Conservation (phyloP, 92 coral and sea anemone genomes). For the Anthopleura xanthogrammica region DNA sequence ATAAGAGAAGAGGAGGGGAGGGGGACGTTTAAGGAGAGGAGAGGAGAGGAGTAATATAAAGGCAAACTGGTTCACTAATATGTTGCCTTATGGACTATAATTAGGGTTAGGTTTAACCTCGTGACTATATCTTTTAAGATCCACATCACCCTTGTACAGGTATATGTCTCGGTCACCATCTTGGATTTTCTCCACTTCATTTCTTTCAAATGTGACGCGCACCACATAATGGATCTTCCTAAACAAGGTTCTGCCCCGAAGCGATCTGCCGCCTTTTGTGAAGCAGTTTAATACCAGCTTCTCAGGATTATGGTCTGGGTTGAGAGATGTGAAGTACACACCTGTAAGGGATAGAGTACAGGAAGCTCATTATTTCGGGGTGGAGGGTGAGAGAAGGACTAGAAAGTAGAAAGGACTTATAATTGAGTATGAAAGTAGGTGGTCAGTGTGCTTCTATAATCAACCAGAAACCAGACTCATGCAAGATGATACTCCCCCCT, state of each 20-base stretch:
- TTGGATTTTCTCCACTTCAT: slow-evolving; percentile 15
- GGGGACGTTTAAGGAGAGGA: too few relatives aligned
- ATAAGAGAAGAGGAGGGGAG: too few relatives aligned
- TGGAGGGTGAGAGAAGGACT: too few relatives aligned
- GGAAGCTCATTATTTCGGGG: too few relatives aligned
- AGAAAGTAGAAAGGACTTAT: too few relatives aligned
- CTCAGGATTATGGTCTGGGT: background rate
- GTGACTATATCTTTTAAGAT: slow-evolving; percentile 17
- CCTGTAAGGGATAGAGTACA: background rate
- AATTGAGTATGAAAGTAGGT: too few relatives aligned
- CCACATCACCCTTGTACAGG: slow-evolving; percentile 14
- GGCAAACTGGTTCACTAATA: too few relatives aligned
- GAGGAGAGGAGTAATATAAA: too few relatives aligned
- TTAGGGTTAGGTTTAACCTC: background rate
- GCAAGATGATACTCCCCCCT: too few relatives aligned
- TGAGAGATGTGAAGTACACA: slow-evolving; percentile 21
- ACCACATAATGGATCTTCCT: slow-evolving; percentile 11
- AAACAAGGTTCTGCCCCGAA: background rate
- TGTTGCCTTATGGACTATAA: background rate
- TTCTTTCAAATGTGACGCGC: background rate
- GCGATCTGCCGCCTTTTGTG: slow-evolving; percentile 1
- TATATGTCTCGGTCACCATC: slow-evolving; percentile 10
- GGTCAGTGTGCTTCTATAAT: too few relatives aligned
- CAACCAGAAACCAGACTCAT: too few relatives aligned
- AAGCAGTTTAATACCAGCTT: slow-evolving; percentile 11